Evolutionary conservation across 2,113 vertebrate species (phyloP), one percentile per base, ranked within the genome.

Genomic region (Protobothrops mucrosquamatus): DNA sequence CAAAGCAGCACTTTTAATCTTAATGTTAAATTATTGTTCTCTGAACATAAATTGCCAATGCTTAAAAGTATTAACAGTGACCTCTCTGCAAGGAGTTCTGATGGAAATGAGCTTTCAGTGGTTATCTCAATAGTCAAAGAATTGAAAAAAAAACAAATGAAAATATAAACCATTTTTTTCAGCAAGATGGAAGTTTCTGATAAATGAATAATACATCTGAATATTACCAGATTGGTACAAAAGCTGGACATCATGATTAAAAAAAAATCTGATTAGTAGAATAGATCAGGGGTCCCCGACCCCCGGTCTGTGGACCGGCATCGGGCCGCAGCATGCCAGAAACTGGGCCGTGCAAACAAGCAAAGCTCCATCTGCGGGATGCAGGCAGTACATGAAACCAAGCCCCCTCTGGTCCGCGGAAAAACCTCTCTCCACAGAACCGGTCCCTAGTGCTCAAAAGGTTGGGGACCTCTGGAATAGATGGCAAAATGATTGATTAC

Each of bases 1-100:
- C 14, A 85, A 52, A 90, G 81, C 88, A 64, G 46, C 55, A 86
- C 88, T 93, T 51, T 59, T 56, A 61, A 86, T 29, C 22, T 23
- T 89, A 22, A 57, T 87, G 86, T 93, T 46, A 86, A 89, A 15
- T 51, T 85, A 89, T 93, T 93, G 48, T 52, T n/a, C 56, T 52
- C 20, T 3, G 55, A n/a, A 20, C 46, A 87, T 3, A 64, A 85
- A 26, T 48, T 90, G 29, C 56, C 61, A 55, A 22, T 48, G 15
- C 43, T 90, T 43, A 12, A 61, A 81, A 59, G 20, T 57, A 89
- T 55, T 29, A 89, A 43, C 9, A 55, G 22, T 4, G 48, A 43
- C 55, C n/a, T 61, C 20, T 56, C 14, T 81, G 29, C 23, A n/a
- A 39, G 48, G 20, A 24, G 6, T 34, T 89, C 26, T 91, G 81